Evolutionary conservation across 2,888 invertebrate genomes (phyloP), one percentile per base, ranked within the genome.

Genomic region (Amphipyra tragopoginis): DNA sequence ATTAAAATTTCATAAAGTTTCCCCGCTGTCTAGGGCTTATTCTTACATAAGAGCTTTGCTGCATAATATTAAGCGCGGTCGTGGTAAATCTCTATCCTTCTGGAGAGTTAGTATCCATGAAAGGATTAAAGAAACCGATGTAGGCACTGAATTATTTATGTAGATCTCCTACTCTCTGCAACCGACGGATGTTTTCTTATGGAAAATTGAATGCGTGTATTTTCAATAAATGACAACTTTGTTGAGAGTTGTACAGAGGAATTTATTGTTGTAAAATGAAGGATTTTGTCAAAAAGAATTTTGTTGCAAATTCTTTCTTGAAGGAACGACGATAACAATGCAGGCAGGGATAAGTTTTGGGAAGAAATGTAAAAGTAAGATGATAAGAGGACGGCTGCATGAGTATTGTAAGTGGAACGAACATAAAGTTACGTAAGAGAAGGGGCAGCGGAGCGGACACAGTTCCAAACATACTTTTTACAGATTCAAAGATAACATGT

Each of bases 1-100:
- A 91, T 91, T 88, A 91, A 91, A 90, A 86, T 89, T 91, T 90
- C 86, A 90, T 85, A 87, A 90, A 89, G 86, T 88, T 86, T 80
- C 82, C 65, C 63, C 82, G 81, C 83, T 78, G 80, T 85, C 84
- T 87, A 84, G 86, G 85, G 86, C 85, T 87, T 86, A 86, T 86
- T 86, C 84, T 86, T 88, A 86, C 82, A 82, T 86, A 85, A 83
- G 79, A 87, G 84, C 86, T 83, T 66, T 80, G 79, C 80, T 82
- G 86, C 83, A 83, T 86, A 84, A 85, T 90, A 89, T 90, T 89
- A 90, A 90, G 87, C 89, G 86, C 75, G 72, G 77, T 77, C 64
- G 79, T 82, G 76, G 86, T 86, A 89, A 90, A 89, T 87, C 86
- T 87, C 82, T 84, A 80, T 87, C 86, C 82, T 81, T 79, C 72